Evolutionary conservation across 2,113 vertebrate genomes (phyloP).

Genomic region (Leucoraja erinaceus): DNA sequence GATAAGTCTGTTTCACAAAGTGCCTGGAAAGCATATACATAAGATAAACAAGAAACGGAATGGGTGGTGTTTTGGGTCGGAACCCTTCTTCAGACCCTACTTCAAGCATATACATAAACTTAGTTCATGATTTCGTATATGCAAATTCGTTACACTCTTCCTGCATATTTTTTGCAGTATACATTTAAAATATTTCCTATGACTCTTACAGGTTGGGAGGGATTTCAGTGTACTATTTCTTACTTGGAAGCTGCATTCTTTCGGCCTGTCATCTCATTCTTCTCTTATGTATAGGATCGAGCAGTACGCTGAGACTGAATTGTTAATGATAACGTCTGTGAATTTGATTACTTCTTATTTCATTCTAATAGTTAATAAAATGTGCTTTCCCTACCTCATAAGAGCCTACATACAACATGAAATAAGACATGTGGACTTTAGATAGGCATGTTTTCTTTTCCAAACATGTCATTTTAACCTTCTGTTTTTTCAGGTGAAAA

Average conservation of each 20-base stretch:
- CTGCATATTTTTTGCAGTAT: not conserved
- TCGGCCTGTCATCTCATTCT: not conserved
- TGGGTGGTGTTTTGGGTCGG: no score
- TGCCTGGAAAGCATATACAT: no score
- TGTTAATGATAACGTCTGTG: not conserved
- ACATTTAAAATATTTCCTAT: not conserved
- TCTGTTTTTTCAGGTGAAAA: constrained; percentile 72
- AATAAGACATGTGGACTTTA: not conserved
- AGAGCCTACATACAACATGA: not conserved
- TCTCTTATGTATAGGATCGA: no score
- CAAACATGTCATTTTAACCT: not conserved
- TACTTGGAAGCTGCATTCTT: not conserved
- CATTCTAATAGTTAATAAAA: not conserved
- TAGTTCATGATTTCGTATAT: not conserved
- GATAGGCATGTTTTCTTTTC: not conserved
- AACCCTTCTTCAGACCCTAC: no score
- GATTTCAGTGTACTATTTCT: not conserved
- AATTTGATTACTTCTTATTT: not conserved
- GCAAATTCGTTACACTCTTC: not conserved
- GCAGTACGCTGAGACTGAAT: not conserved
- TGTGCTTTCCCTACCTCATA: not conserved
- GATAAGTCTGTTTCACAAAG: no score
- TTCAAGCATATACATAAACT: no score
- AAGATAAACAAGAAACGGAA: no score
- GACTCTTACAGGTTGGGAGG: not conserved